A percentile compares a stretch with the other conserved stretches of the same genome.
phyloP scores from a whole-genome alignment of 1,140 invertebrate genomes.

The Zaprionus capensis region DNA sequence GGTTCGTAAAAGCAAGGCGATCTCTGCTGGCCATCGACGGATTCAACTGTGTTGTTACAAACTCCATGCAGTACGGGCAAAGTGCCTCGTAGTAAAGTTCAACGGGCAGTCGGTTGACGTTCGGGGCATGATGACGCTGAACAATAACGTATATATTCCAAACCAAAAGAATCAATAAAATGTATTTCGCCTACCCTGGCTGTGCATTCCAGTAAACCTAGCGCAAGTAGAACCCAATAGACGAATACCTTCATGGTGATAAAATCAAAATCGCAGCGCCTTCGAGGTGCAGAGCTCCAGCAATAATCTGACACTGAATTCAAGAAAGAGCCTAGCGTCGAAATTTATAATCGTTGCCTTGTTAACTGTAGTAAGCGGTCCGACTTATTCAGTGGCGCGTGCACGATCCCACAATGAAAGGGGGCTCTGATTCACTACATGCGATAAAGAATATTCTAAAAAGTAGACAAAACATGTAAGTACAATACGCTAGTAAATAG shows the following conservation, averaged over 20 bases:
- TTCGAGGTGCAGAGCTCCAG: not conserved
- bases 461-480: not conserved
- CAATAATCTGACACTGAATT: constrained; percentile 25
- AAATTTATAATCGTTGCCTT: constrained; percentile 18
- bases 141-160: not conserved
- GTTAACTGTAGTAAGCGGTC: constrained; percentile 8
- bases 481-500: not conserved
- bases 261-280: not conserved
- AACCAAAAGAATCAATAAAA: not conserved
- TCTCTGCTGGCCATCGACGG: constrained; percentile 53
- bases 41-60: constrained; percentile 61
- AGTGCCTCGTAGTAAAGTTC: constrained; percentile 77
- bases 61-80: constrained; percentile 74
- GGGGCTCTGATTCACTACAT: not conserved
- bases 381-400: constrained; percentile 5
- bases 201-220: not conserved
- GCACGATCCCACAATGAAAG: not conserved
- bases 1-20: constrained; percentile 56
- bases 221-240: not conserved
- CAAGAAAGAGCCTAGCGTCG: constrained; percentile 6
- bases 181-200: constrained; percentile 6
- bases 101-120: constrained; percentile 43
- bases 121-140: constrained; percentile 29
- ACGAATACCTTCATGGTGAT: constrained; percentile 9
- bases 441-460: not conserved